These are phyloP conservation scores for Macrotus californicus DNA, from an alignment of 2,113 vertebrate species.

Conservation along the genomic window DNA sequence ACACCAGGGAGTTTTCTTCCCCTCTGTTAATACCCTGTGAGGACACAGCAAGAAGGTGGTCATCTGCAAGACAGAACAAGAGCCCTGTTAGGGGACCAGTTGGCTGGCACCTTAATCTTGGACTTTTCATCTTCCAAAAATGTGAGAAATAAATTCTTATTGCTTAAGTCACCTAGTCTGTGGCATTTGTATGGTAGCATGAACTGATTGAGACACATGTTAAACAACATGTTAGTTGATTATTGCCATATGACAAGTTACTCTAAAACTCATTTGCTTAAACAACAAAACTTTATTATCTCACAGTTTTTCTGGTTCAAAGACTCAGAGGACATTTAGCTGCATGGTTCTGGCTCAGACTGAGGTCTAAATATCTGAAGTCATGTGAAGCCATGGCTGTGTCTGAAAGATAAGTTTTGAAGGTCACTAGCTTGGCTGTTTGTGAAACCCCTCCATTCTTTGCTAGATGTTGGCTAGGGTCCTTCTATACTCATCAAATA, in stretches of 20 bases:
- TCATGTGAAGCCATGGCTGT: neutral
- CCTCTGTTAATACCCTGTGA: neutral
- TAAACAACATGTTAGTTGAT: neutral
- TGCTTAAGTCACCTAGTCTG: neutral
- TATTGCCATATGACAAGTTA: neutral
- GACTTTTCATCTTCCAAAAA: neutral
- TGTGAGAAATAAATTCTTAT: neutral
- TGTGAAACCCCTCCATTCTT: neutral
- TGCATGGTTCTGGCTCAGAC: neutral
- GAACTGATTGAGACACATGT: neutral
- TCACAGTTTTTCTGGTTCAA: neutral
- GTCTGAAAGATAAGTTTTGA: neutral
- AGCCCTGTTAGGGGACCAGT: neutral
- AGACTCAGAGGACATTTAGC: neutral
- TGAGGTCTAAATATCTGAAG: neutral
- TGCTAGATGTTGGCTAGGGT: neutral
- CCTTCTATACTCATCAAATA: neutral
- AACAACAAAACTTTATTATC: neutral
- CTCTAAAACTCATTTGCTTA: neutral
- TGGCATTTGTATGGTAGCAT: accelerated
- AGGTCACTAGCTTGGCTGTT: neutral
- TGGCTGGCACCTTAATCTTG: neutral
- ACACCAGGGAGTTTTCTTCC: no score
- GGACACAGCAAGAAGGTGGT: no score
- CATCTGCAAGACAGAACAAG: neutral